A percentile compares a stretch with the other conserved stretches of the same genome.
phyloP scores from a whole-genome alignment of 2,113 vertebrate species.

The Coptodon rendalli region DNA sequence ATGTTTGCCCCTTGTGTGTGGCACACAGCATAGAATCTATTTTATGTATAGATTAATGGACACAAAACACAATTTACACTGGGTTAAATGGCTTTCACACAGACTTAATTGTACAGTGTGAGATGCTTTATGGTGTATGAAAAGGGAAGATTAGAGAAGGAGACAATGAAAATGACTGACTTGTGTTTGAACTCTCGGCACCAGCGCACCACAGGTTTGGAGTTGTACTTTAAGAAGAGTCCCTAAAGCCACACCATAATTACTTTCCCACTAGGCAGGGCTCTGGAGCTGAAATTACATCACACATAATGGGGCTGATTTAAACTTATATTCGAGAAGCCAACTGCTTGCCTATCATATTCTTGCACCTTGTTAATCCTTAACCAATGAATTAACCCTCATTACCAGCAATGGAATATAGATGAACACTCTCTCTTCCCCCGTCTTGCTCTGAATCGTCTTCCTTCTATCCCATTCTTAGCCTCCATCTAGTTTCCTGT shows the following conservation, averaged over 20 bases:
- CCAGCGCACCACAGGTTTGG: background rate
- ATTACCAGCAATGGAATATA: conserved; percentile 92
- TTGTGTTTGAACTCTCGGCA: background rate
- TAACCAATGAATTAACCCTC: conserved; percentile 98
- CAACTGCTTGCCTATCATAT: conserved; percentile 93
- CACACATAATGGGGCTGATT: conserved; percentile 90
- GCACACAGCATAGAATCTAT: background rate
- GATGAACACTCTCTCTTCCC: conserved; percentile 69
- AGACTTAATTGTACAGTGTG: background rate
- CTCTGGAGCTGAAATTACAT: conserved; percentile 57
- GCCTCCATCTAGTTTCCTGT: conserved; percentile 76
- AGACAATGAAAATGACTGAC: background rate
- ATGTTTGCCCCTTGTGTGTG: background rate
- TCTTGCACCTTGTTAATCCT: conserved; percentile 95
- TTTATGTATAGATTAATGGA: background rate
- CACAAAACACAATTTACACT: background rate
- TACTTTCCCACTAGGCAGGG: conserved; percentile 46
- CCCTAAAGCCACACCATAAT: conserved; percentile 36
- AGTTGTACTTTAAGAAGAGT: conserved; percentile 29
- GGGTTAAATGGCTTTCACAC: background rate
- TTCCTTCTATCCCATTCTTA: conserved; percentile 19
- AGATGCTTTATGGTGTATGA: background rate
- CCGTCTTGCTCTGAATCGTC: conserved; percentile 4
- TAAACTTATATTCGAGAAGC: conserved; percentile 89
- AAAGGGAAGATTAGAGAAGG: background rate